A percentile compares a stretch with the other conserved stretches of the same genome.
phyloP scores from a whole-genome alignment of 1,140 invertebrate genomes.

The Drepana arcuata region DNA sequence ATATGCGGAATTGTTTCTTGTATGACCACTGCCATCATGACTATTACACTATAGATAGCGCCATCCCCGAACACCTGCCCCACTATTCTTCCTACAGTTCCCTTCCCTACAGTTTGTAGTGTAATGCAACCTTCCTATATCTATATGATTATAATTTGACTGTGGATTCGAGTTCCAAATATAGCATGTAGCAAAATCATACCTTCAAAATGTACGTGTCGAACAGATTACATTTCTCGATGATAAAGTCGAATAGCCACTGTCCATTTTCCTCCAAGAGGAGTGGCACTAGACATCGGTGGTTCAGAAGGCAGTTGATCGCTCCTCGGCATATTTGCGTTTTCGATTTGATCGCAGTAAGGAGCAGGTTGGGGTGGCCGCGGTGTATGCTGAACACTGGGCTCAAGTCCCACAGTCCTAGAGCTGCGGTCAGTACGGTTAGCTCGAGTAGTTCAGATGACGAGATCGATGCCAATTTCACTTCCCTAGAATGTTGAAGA shows the following conservation, averaged over 20 bases:
- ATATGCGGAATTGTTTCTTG: too few species aligned
- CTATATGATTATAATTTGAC: too few species aligned
- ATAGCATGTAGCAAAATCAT: too few species aligned
- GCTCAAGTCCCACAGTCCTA: constrained; percentile 49
- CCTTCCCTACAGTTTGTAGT: too few species aligned
- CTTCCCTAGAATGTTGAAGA: too few species aligned
- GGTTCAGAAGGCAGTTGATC: constrained; percentile 29
- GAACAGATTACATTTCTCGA: constrained; percentile 41
- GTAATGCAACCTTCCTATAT: too few species aligned
- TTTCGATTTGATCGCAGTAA: constrained; percentile 34
- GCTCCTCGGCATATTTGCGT: constrained; percentile 45
- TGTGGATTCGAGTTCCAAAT: too few species aligned
- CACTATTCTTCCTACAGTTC: too few species aligned
- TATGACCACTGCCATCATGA: too few species aligned
- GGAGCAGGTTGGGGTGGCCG: constrained; percentile 33
- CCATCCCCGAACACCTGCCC: too few species aligned
- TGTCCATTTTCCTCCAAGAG: constrained; percentile 53
- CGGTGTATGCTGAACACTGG: constrained; percentile 48
- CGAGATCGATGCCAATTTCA: constrained; percentile 33
- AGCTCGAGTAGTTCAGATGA: constrained; percentile 37
- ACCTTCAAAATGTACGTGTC: constrained; percentile 53
- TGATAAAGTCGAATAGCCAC: constrained; percentile 53
- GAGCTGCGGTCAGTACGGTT: constrained; percentile 32
- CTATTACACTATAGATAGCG: too few species aligned
- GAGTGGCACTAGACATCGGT: constrained; percentile 38